Conservation (phyloP, 1,140 invertebrate species). For the Procambarus virginalis region DNA sequence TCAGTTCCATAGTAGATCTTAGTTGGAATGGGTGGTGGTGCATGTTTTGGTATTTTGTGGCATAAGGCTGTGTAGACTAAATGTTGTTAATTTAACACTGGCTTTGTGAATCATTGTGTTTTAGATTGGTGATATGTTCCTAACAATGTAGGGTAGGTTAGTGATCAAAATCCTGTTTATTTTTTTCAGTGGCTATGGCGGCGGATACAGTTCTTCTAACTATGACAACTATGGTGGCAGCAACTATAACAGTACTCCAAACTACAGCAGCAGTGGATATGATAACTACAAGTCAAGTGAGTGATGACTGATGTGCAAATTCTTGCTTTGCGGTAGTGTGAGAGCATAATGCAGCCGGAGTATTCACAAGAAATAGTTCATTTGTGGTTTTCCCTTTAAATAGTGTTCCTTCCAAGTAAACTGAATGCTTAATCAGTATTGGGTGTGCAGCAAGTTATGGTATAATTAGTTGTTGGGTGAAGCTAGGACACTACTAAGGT, state of each 20-base stretch:
- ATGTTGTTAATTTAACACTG: neutral
- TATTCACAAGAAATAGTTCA: neutral
- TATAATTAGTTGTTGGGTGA: neutral
- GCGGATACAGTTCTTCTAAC: slow-evolving; percentile 40
- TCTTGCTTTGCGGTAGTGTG: neutral
- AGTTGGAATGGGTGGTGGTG: slow-evolving; percentile 19
- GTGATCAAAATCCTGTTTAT: neutral
- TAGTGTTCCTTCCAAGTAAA: neutral
- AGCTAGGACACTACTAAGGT: neutral
- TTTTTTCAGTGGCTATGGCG: slow-evolving; percentile 48
- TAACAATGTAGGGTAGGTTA: neutral
- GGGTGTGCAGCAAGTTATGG: neutral
- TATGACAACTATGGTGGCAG: slow-evolving; percentile 37
- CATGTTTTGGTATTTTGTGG: slow-evolving; percentile 27
- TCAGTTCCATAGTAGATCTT: slow-evolving; percentile 14
- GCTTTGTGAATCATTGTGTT: neutral
- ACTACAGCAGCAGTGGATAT: slow-evolving; percentile 52
- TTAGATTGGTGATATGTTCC: neutral
- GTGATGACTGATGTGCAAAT: neutral
- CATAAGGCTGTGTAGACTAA: slow-evolving; percentile 12
- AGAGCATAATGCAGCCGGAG: neutral
- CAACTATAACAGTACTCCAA: slow-evolving; percentile 31
- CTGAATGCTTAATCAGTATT: neutral
- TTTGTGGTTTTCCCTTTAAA: neutral
- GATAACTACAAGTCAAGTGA: slow-evolving; percentile 61